These are phyloP conservation scores for Dendrolimus pini DNA, from an alignment of 2,888 invertebrate genomes.

Conservation along the genomic window DNA sequence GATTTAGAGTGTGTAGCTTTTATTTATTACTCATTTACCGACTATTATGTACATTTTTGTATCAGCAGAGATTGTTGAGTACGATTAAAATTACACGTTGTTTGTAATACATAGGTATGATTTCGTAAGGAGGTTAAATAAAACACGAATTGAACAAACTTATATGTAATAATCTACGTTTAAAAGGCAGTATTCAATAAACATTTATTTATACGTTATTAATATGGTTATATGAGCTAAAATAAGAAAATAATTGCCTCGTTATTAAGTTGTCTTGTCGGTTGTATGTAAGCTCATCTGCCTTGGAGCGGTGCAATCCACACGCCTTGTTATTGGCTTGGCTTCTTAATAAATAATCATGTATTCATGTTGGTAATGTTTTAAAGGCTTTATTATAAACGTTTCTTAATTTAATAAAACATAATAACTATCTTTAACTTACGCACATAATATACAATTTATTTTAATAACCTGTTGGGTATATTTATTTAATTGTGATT, in stretches of 20 bases:
- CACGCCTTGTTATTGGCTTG: conserved; percentile 10
- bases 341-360: neutral
- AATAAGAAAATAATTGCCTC: neutral
- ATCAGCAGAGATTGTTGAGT: too few species aligned
- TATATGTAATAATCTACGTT: neutral
- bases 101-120: too few species aligned
- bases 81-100: too few species aligned
- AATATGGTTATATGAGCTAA: neutral
- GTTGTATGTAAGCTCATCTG: conserved; percentile 14
- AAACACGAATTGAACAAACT: neutral
- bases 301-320: conserved; percentile 12
- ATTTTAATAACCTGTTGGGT: neutral
- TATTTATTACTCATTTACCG: too few species aligned
- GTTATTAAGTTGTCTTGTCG: conserved; percentile 17
- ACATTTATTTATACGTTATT: neutral
- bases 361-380: neutral
- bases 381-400: neutral
- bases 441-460: neutral
- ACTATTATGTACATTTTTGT: too few species aligned
- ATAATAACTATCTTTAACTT: neutral
- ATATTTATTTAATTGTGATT: too few species aligned
- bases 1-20: too few species aligned
- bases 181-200: neutral
- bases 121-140: neutral
- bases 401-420: neutral